phyloP scores from a whole-genome alignment of 92 coral and sea anemone species.

The Phymanthus crucifer region DNA sequence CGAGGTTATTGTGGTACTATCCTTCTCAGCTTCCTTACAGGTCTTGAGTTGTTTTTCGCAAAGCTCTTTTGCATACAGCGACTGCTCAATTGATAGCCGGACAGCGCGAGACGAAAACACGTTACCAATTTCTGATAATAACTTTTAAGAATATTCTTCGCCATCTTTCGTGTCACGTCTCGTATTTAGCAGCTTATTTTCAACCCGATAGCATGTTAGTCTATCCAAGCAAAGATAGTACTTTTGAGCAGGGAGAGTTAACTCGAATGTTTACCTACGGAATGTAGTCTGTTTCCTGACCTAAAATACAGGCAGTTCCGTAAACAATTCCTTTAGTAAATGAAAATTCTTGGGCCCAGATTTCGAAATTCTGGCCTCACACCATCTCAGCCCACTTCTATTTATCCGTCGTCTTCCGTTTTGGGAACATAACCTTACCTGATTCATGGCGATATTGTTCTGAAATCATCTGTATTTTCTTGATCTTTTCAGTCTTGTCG shows the following conservation, averaged over 20 bases:
- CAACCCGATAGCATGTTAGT: neutral
- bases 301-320: neutral
- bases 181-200: neutral
- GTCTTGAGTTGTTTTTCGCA: no score
- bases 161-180: neutral
- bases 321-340: neutral
- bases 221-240: conserved; percentile 7
- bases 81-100: no score
- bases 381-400: no score
- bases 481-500: neutral
- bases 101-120: no score
- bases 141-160: neutral
- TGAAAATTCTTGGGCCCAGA: neutral
- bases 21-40: neutral
- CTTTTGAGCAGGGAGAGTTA: neutral
- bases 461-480: conserved; percentile 15
- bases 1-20: neutral
- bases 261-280: conserved; percentile 15
- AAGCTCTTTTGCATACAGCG: no score
- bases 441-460: neutral
- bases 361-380: neutral
- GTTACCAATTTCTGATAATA: no score
- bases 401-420: no score
- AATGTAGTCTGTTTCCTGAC: conserved; percentile 17
- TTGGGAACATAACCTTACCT: neutral